Conservation (phyloP, 2,113 vertebrate genomes). For the Gobius niger region DNA sequence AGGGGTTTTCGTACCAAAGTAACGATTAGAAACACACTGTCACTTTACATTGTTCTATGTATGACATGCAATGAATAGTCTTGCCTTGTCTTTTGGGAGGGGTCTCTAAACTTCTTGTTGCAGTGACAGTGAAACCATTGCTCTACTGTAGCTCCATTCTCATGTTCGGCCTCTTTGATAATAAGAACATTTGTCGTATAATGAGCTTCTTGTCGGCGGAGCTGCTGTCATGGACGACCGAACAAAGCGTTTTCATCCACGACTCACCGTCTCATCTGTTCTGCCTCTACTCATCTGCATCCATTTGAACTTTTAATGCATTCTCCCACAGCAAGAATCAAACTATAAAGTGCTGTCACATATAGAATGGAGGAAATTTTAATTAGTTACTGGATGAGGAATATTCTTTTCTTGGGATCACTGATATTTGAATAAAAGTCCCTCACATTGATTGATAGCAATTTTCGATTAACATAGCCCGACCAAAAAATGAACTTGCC, state of each 20-base stretch:
- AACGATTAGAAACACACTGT: too few species aligned
- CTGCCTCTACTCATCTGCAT: constrained; percentile 12
- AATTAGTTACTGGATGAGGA: too few species aligned
- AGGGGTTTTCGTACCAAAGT: too few species aligned
- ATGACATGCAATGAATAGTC: too few species aligned
- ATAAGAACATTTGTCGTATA: constrained; percentile 28
- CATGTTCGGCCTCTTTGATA: background rate
- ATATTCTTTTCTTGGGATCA: too few species aligned
- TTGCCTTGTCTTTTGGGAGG: background rate
- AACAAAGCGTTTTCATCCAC: constrained; percentile 38
- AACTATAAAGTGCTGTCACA: background rate
- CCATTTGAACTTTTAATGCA: constrained; percentile 5
- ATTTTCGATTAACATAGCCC: too few species aligned
- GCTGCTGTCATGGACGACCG: constrained; percentile 4
- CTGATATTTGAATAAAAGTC: too few species aligned
- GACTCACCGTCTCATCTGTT: constrained; percentile 17
- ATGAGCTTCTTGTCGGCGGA: constrained; percentile 17
- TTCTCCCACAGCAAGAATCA: background rate
- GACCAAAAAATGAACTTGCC: too few species aligned
- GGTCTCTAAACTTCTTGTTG: background rate
- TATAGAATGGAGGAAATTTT: background rate
- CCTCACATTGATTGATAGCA: too few species aligned
- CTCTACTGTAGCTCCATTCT: constrained; percentile 6
- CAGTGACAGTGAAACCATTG: background rate
- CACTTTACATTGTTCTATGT: too few species aligned